Percentiles rank a stretch among this genome's conserved stretches.
phyloP scores from a whole-genome alignment of 1,140 invertebrate genomes.

The Pogonomyrmex californicus region DNA sequence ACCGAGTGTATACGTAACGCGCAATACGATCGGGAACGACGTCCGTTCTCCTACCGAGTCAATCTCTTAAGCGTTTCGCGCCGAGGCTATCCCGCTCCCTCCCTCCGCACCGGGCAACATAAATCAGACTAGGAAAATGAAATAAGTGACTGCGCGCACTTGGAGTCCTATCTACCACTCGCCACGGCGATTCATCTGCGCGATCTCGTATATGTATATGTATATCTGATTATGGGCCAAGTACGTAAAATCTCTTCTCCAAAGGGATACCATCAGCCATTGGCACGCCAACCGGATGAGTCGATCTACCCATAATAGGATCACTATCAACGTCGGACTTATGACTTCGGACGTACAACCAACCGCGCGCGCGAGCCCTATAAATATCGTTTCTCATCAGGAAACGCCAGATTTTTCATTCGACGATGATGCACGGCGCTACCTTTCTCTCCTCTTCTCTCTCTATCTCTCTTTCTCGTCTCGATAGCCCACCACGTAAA shows the following conservation, averaged over 20 bases:
- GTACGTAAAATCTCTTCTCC: constrained; percentile 53
- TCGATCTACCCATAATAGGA: constrained; percentile 58
- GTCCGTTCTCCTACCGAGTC: constrained; percentile 27
- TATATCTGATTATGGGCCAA: constrained; percentile 62
- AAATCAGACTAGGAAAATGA: constrained; percentile 53
- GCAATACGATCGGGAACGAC: constrained; percentile 37
- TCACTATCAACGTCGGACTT: constrained; percentile 55
- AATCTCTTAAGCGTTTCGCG: constrained; percentile 45
- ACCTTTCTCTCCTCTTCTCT: constrained; percentile 24
- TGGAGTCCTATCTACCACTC: constrained; percentile 9
- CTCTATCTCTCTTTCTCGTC: constrained; percentile 21
- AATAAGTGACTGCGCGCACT: constrained; percentile 13
- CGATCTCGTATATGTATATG: not conserved
- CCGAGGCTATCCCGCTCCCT: constrained; percentile 8
- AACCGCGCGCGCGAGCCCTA: constrained; percentile 34
- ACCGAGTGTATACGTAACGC: not conserved
- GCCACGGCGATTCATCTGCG: constrained; percentile 42
- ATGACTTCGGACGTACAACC: constrained; percentile 57
- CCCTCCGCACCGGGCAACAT: constrained; percentile 22
- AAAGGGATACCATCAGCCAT: constrained; percentile 47
- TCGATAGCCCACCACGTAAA: constrained; percentile 71
- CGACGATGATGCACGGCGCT: constrained; percentile 67
- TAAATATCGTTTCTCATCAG: constrained; percentile 75
- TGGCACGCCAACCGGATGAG: constrained; percentile 33
- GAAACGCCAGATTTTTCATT: constrained; percentile 74